Percentiles rank a stretch among this genome's conserved stretches.
Conservation (phyloP, 1,140 invertebrate genomes). For the Trichoplusia ni region DNA sequence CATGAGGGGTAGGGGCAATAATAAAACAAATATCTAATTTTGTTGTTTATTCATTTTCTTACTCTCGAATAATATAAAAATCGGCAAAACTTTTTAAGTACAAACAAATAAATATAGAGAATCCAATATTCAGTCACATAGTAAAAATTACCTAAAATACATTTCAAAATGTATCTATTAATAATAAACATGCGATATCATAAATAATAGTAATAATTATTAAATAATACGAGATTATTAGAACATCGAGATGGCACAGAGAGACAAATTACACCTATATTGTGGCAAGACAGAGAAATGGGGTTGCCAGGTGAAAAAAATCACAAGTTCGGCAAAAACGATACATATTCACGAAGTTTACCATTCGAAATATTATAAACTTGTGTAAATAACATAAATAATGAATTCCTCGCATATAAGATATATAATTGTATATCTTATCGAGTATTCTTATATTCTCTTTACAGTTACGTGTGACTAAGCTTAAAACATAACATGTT, state of each 20-base stretch:
- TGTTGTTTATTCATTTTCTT: slow-evolving; percentile 32
- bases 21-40: slow-evolving; percentile 28
- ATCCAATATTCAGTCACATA: slow-evolving; percentile 55
- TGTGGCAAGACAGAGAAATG: slow-evolving; percentile 9
- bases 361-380: neutral
- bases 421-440: slow-evolving; percentile 38
- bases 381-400: slow-evolving; percentile 10
- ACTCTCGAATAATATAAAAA: slow-evolving; percentile 42
- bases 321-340: slow-evolving; percentile 15
- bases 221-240: slow-evolving; percentile 23
- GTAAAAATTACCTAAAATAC: slow-evolving; percentile 38
- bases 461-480: neutral
- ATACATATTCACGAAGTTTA: neutral
- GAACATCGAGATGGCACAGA: slow-evolving; percentile 34
- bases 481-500: neutral
- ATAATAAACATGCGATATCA: slow-evolving; percentile 28
- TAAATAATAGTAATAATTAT: slow-evolving; percentile 27
- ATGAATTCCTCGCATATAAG: slow-evolving; percentile 31
- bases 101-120: slow-evolving; percentile 59
- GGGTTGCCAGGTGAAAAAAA: slow-evolving; percentile 12
- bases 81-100: slow-evolving; percentile 56
- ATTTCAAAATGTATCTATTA: slow-evolving; percentile 23
- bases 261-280: slow-evolving; percentile 13
- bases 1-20: no score
- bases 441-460: slow-evolving; percentile 28